Conservation (phyloP, 2,797 vertebrate species). For the Xerus rutilus region DNA sequence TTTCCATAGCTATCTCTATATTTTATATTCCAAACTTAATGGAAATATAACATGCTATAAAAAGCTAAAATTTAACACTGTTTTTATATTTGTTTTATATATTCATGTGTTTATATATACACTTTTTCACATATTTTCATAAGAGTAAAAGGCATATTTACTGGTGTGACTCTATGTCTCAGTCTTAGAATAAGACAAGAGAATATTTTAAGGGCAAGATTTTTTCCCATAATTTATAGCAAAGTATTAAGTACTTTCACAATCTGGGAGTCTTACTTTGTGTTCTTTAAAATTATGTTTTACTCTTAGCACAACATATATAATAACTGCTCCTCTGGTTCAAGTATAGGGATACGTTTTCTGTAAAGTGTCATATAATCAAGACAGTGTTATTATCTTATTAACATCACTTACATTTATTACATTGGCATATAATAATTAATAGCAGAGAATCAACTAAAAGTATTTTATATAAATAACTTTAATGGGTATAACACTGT, state of each 20-base stretch:
- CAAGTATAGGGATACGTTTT: neutral
- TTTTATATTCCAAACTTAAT: conserved; percentile 21
- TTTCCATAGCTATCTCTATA: neutral
- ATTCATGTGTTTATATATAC: neutral
- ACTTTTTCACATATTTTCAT: neutral
- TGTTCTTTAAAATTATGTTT: conserved; percentile 34
- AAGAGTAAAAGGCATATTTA: neutral
- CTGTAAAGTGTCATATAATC: neutral
- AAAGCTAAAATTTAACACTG: neutral
- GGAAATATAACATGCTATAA: neutral
- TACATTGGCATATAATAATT: neutral
- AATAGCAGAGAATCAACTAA: conserved; percentile 19
- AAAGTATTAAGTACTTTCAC: neutral
- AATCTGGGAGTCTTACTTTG: neutral
- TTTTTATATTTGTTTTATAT: conserved; percentile 25
- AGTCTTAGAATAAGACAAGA: conserved; percentile 41
- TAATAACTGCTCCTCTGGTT: neutral
- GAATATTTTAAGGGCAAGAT: conserved; percentile 44
- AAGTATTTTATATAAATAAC: neutral
- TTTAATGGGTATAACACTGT: neutral
- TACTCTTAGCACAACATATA: neutral
- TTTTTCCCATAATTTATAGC: neutral
- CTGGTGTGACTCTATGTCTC: neutral
- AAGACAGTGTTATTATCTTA: neutral
- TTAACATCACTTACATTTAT: conserved; percentile 20